Evolutionary conservation across 2,113 vertebrate genomes (phyloP), one percentile per base, ranked within the genome.

Genomic region (Azemiops feae): DNA sequence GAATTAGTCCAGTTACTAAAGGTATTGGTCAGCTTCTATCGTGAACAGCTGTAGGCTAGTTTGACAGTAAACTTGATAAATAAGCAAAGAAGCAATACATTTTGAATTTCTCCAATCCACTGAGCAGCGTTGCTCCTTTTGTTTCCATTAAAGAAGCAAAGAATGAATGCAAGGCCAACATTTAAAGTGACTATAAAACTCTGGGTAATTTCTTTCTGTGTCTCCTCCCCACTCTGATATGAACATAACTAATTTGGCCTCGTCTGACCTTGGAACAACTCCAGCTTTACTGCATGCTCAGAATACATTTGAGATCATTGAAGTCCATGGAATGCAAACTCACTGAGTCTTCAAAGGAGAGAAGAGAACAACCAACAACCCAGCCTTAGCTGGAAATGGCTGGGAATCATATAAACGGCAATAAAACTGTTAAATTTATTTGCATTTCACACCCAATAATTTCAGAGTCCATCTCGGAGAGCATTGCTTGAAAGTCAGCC

Each of bases 401-500:
- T 90, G 95, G 96, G 91, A 6, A 64, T 93, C 95, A 94, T 93
- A 96, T 96, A 97, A 96, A 97, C 91, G 96, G 95, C 89, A 93
- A 89, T 92, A 95, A 97, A 96, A 94, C 95, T 96, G 95, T 96
- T 97, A 97, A 97, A 96, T 96, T 96, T 97, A 97, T 97, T 96
- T 97, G 96, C 94, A 93, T 97, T 97, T 97, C 96, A 96, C 97
- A 97, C 97, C 96, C 96, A 97, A 94, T 97, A 94, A 97, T 96
- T 97, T 97, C 88, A 94, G 93, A 45, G 47, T 96, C 95, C 94
- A 95, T 96, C 96, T 96, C 95, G 89, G 11, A 96, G 96, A 96
- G 92, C 93, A 3, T 95, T 91, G 92, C 96, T 96, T 97, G 96
- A 95, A 97, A 97, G 95, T 97, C 95, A 97, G 95, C 94, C 96